Evolutionary conservation across 2,113 vertebrate genomes (phyloP).

Genomic region (Pogona vitticeps): DNA sequence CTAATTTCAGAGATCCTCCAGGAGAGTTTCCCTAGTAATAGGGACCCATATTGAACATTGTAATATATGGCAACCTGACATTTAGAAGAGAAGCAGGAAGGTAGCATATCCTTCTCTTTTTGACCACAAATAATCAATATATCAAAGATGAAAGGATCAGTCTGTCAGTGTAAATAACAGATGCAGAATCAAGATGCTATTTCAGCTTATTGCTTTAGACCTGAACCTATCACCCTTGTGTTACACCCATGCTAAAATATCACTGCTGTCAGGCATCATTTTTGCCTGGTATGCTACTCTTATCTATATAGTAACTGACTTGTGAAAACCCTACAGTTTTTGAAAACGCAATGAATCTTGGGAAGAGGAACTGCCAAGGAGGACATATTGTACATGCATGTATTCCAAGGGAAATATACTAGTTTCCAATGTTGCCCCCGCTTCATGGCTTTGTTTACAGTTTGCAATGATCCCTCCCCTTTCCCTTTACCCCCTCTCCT

Average conservation of each 20-base stretch:
- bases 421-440: background rate
- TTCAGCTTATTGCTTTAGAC: slow-evolving; percentile 27
- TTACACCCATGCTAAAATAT: background rate
- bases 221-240: slow-evolving; percentile 2
- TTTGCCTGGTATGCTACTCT: background rate
- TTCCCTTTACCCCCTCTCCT: background rate
- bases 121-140: slow-evolving; percentile 35
- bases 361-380: background rate
- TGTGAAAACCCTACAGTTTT: background rate
- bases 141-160: slow-evolving; percentile 58
- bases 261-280: background rate
- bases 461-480: too few relatives aligned
- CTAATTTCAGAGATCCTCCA: slow-evolving; percentile 26
- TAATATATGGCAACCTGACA: slow-evolving; percentile 7
- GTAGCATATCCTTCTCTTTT: slow-evolving; percentile 28
- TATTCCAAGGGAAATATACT: background rate
- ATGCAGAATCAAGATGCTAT: background rate
- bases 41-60: background rate
- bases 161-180: slow-evolving; percentile 56
- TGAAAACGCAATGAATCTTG: background rate
- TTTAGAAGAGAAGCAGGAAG: slow-evolving; percentile 7
- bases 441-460: too few relatives aligned
- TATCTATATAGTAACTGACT: background rate
- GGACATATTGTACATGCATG: too few relatives aligned
- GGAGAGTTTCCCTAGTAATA: slow-evolving; percentile 12